Evolutionary conservation across 2,797 vertebrate species (phyloP).

Genomic region (Hipposideros larvatus): DNA sequence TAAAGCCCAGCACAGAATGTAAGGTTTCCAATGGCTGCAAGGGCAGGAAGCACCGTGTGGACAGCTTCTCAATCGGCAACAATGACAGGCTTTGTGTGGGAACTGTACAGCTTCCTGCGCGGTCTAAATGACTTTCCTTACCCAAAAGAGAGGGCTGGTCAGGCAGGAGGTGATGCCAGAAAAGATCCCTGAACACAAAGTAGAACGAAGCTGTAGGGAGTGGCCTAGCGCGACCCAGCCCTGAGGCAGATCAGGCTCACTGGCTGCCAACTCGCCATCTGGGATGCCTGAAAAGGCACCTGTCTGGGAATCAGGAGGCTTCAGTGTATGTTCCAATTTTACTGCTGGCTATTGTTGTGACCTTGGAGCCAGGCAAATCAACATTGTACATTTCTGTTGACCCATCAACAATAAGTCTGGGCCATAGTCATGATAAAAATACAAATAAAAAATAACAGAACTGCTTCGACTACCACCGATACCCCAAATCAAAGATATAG

Average conservation of each 20-base stretch:
- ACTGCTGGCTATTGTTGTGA: slow-evolving; percentile 52
- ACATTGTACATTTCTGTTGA: slow-evolving; percentile 2
- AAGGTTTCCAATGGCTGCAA: background rate
- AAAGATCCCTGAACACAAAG: slow-evolving; percentile 32
- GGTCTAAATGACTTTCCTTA: slow-evolving; percentile 45
- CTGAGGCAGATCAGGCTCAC: background rate
- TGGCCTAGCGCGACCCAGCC: slow-evolving; percentile 5
- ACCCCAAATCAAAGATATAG: background rate
- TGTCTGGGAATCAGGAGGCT: slow-evolving; percentile 56
- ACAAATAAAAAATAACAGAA: background rate
- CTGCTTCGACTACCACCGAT: background rate
- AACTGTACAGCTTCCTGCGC: background rate
- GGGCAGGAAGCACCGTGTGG: background rate
- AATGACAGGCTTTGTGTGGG: background rate
- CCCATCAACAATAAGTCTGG: slow-evolving; percentile 32
- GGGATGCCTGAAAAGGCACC: slow-evolving; percentile 36
- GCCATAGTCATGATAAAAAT: background rate
- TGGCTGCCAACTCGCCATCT: slow-evolving; percentile 54
- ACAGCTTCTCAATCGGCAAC: slow-evolving; percentile 24
- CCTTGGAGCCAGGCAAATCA: slow-evolving; percentile 63
- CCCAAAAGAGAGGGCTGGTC: slow-evolving; percentile 1
- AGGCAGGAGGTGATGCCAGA: background rate
- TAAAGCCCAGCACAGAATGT: background rate
- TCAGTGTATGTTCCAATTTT: slow-evolving; percentile 27
- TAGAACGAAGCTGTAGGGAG: background rate